phyloP scores from a whole-genome alignment of 2,113 vertebrate species.

The Alethe castanea region DNA sequence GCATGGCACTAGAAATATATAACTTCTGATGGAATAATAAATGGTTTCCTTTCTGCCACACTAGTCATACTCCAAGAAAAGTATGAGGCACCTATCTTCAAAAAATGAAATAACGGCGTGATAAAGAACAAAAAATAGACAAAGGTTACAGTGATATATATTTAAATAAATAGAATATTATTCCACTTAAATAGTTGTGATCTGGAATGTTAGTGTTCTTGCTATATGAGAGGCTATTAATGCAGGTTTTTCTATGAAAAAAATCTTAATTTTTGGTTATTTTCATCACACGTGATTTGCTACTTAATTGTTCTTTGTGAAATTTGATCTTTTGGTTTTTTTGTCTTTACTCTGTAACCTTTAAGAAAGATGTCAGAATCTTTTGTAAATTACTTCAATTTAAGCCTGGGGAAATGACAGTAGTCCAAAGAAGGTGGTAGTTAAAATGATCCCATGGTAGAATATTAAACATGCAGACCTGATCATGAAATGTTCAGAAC shows the following conservation, averaged over 20 bases:
- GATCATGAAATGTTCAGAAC: neutral
- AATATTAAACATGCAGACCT: neutral
- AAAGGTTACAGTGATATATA: neutral
- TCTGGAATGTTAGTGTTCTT: neutral
- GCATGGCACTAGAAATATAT: neutral
- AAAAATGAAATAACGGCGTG: neutral
- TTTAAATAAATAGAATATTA: neutral
- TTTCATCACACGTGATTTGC: neutral
- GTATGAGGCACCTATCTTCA: neutral
- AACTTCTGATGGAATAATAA: neutral
- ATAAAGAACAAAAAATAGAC: neutral
- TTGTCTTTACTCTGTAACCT: neutral
- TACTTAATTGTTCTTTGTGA: neutral
- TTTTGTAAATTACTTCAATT: neutral
- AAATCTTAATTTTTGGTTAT: neutral
- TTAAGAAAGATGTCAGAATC: neutral
- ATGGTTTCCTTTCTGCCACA: neutral
- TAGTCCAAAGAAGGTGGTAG: neutral
- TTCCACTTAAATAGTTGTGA: neutral
- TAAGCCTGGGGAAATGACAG: neutral
- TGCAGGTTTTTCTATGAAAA: neutral
- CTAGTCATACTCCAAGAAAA: neutral
- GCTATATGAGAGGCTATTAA: neutral
- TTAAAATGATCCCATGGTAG: neutral
- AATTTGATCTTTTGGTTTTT: neutral